Evolutionary conservation across 2,888 invertebrate genomes (phyloP).

Genomic region (Caradrina kadenii): DNA sequence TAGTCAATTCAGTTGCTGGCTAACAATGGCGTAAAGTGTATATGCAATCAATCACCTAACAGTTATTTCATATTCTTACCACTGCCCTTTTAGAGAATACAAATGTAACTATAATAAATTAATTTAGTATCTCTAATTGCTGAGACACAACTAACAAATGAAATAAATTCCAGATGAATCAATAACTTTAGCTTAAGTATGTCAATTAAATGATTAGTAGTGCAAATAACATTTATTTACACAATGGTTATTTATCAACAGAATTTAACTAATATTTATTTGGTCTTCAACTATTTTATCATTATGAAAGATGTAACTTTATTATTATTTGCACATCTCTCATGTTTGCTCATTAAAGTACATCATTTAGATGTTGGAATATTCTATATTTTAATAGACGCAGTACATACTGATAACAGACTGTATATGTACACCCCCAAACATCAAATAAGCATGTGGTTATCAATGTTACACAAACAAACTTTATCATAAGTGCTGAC

Average conservation of each 20-base stretch:
- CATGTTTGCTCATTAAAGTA: not conserved
- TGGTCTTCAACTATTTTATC: not conserved
- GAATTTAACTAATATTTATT: slow-evolving; percentile 3
- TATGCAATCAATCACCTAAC: slow-evolving; percentile 3
- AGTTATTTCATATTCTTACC: not conserved
- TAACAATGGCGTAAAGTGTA: not conserved
- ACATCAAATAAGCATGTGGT: slow-evolving; percentile 54
- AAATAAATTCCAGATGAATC: not conserved
- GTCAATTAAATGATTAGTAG: not conserved
- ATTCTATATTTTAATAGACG: slow-evolving; percentile 15
- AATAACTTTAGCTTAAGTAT: not conserved
- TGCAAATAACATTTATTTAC: not conserved
- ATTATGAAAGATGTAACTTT: not conserved
- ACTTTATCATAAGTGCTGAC: slow-evolving; percentile 69
- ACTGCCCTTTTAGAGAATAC: not conserved
- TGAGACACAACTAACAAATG: slow-evolving; percentile 2
- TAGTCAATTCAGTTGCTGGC: not conserved
- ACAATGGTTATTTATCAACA: not conserved
- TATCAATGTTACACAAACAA: slow-evolving; percentile 70
- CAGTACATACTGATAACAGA: slow-evolving; percentile 26
- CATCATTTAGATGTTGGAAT: slow-evolving; percentile 1
- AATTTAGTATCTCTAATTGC: not conserved
- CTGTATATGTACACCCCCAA: slow-evolving; percentile 27
- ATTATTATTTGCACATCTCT: slow-evolving; percentile 7
- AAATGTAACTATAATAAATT: not conserved